Percentiles rank a stretch among this genome's conserved stretches.
These are phyloP conservation scores for Sesia apiformis DNA, from an alignment of 2,888 invertebrate species.

Conservation along the genomic window DNA sequence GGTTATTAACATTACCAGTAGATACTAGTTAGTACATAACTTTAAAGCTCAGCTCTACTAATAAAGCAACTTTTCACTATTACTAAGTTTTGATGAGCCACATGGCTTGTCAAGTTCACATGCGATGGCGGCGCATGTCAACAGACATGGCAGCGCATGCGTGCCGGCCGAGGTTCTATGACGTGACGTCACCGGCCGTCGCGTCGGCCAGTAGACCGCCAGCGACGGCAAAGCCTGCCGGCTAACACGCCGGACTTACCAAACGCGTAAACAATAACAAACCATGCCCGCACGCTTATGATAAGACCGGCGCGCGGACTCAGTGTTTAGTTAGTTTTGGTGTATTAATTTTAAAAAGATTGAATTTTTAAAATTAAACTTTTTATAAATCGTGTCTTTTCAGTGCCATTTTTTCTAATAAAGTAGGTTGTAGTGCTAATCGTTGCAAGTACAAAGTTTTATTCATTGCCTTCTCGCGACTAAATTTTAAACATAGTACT, in stretches of 20 bases:
- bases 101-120: constrained; percentile 2
- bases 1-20: no score
- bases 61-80: constrained; percentile 23
- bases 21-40: constrained; percentile 3
- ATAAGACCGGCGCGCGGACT: constrained; percentile 27
- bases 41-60: constrained; percentile 18
- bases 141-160: not conserved
- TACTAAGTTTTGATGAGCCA: constrained; percentile 17
- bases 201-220: constrained; percentile 32
- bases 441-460: constrained; percentile 67
- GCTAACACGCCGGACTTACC: constrained; percentile 11
- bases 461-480: constrained; percentile 66
- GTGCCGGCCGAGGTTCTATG: constrained; percentile 18
- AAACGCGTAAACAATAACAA: constrained; percentile 52
- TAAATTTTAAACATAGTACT: constrained; percentile 28
- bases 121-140: not conserved
- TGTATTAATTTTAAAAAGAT: constrained; percentile 51
- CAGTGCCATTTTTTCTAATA: constrained; percentile 62
- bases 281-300: constrained; percentile 46
- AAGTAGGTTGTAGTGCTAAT: constrained; percentile 39
- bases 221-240: constrained; percentile 19
- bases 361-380: constrained; percentile 7
- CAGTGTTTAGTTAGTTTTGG: constrained; percentile 56
- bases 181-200: constrained; percentile 29
- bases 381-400: constrained; percentile 63